phyloP scores from a whole-genome alignment of 2,797 vertebrate genomes.

The Pipistrellus nathusii region DNA sequence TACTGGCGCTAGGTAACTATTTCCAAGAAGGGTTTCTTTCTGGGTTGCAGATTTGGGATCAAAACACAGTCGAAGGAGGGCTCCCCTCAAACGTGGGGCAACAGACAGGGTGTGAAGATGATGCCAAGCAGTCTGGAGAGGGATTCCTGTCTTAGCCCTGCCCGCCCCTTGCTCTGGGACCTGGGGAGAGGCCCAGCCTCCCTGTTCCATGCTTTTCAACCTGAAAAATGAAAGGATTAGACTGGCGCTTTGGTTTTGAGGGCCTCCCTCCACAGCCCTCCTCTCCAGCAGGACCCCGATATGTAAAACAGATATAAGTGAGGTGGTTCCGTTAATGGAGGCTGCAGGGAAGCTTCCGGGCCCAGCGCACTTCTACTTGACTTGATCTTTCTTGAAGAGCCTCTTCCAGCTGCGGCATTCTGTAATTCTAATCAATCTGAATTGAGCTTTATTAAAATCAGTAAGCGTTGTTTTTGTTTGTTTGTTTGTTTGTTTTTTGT shows the following conservation, averaged over 20 bases:
- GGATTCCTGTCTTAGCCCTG: slow-evolving; percentile 1
- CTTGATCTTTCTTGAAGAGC: slow-evolving; percentile 42
- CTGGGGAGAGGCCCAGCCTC: not conserved
- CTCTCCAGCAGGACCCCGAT: not conserved
- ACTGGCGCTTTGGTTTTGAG: too few relatives aligned
- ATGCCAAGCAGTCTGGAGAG: not conserved
- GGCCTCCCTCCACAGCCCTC: too few relatives aligned
- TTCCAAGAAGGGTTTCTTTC: slow-evolving; percentile 82
- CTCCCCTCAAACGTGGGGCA: not conserved
- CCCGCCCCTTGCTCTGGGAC: not conserved
- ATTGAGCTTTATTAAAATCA: slow-evolving; percentile 53
- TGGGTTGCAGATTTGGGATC: slow-evolving; percentile 62
- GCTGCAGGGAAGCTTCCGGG: not conserved
- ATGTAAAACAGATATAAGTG: slow-evolving; percentile 49
- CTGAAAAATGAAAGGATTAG: slow-evolving; percentile 11
- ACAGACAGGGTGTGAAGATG: not conserved
- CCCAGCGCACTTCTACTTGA: not conserved
- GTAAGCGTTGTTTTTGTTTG: too few relatives aligned
- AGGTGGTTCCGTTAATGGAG: slow-evolving; percentile 18
- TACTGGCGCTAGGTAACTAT: slow-evolving; percentile 76
- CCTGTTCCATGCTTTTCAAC: not conserved
- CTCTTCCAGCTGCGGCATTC: slow-evolving; percentile 53
- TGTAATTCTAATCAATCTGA: slow-evolving; percentile 56
- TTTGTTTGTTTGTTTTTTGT: not conserved
- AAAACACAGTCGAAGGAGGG: not conserved